Conservation (phyloP, 2,797 vertebrate genomes). For the Cirrhinus mrigala region DNA sequence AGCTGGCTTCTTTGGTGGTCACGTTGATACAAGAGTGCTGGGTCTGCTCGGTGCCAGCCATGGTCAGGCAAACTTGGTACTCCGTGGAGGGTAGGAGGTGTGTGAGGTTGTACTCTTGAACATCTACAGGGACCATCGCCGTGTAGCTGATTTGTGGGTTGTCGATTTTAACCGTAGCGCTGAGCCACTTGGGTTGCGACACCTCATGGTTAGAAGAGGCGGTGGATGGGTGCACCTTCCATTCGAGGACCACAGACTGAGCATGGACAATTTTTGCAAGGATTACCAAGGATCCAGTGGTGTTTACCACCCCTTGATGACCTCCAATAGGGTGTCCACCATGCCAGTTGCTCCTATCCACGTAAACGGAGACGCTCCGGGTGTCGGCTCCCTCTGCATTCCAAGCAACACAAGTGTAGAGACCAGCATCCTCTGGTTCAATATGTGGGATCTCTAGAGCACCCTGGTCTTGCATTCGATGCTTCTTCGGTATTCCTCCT, state of each 20-base stretch:
- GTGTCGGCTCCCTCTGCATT: slow-evolving; percentile 82
- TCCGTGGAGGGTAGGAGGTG: slow-evolving; percentile 83
- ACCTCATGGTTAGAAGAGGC: slow-evolving; percentile 64
- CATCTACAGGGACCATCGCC: slow-evolving; percentile 81
- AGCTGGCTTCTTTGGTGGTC: slow-evolving; percentile 82
- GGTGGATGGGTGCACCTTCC: slow-evolving; percentile 74
- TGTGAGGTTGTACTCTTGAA: slow-evolving; percentile 86
- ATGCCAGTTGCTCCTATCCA: slow-evolving; percentile 63
- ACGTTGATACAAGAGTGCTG: slow-evolving; percentile 81
- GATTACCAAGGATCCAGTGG: slow-evolving; percentile 74
- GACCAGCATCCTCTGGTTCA: slow-evolving; percentile 76
- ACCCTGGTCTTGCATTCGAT: slow-evolving; percentile 76
- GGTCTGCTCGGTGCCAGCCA: slow-evolving; percentile 70
- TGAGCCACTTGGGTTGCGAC: slow-evolving; percentile 75
- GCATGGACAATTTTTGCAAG: slow-evolving; percentile 80
- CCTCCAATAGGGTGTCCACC: slow-evolving; percentile 35
- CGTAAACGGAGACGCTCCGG: slow-evolving; percentile 74
- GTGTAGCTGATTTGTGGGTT: slow-evolving; percentile 86
- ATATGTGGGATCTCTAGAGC: slow-evolving; percentile 78
- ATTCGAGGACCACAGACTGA: slow-evolving; percentile 84
- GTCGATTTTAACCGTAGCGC: slow-evolving; percentile 82
- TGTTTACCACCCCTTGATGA: slow-evolving; percentile 59
- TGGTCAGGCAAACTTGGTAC: slow-evolving; percentile 83
- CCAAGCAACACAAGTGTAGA: slow-evolving; percentile 85
- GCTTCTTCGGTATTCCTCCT: slow-evolving; percentile 70